Evolutionary conservation across 2,113 vertebrate genomes (phyloP), one percentile per base, ranked within the genome.

Genomic region (Ceyx cyanopectus): DNA sequence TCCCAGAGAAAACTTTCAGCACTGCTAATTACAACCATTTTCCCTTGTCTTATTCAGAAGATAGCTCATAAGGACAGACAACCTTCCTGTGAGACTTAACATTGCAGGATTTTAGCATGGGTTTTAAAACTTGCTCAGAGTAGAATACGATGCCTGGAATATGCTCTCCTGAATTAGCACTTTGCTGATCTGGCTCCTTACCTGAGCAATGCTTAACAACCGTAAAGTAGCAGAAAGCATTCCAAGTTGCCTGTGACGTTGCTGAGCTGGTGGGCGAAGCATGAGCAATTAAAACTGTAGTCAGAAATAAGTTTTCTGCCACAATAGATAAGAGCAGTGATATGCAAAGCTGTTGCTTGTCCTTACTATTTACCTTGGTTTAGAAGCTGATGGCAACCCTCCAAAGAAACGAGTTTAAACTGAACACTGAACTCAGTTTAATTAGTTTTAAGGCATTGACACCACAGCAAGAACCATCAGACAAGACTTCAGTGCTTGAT

Each of bases 391-490:
- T 63, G 61, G 81, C 72, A 93, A 18, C 29, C 22, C 72, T 77
- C 87, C 65, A 89, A 90, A 82, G 72, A 87, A 95, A 94, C 30
- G 10, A 92, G 79, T 95, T 96, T 94, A 92, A 94, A 62, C n/a
- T 41, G 82, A 93, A 69, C 65, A 15, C 57, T 85, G 85, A 86
- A 89, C 62, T 94, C 83, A 68, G 46, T 91, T 90, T 94, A 95
- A 96, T 91, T 95, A 95, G 76, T 95, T 96, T 94, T 85, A 87
- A 69, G 76, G 60, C 89, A 96, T 91, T 94, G 89, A 94, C 73
- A 90, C 80, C 32, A 27, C 54, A 48, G 74, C 68, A 86, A 90
- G 77, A 89, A 86, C 66, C 83, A 80, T 88, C 93, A 93, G 93
- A 75, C 67, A 62, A 70, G 93, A 94, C 83, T 93, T 95, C 85